Evolutionary conservation across 2,113 vertebrate species (phyloP).

Genomic region (Perognathus longimembris): DNA sequence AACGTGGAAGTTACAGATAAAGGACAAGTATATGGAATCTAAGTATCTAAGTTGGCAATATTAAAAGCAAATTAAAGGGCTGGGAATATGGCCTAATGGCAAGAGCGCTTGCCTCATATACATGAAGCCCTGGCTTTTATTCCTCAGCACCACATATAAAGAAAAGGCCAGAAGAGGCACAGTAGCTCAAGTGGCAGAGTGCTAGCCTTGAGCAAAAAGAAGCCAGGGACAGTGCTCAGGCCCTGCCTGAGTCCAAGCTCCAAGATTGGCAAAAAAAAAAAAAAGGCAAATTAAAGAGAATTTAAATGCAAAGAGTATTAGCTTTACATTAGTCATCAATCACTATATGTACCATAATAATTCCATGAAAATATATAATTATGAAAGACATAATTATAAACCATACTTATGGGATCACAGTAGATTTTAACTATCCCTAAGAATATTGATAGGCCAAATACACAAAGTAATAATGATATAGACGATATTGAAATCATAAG

Average conservation of each 20-base stretch:
- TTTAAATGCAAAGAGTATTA: background rate
- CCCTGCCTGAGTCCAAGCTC: no score
- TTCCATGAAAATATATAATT: background rate
- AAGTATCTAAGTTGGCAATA: background rate
- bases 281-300: background rate
- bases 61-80: background rate
- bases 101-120: no score
- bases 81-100: no score
- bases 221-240: no score
- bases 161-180: no score
- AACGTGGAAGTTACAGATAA: background rate
- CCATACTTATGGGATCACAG: background rate
- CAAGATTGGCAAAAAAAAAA: background rate
- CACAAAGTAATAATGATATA: background rate
- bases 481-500: background rate
- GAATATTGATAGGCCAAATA: background rate
- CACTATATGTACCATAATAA: background rate
- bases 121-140: no score
- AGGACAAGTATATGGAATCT: background rate
- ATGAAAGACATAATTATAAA: conserved; percentile 27
- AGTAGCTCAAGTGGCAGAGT: no score
- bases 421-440: background rate
- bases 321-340: background rate
- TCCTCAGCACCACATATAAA: no score
- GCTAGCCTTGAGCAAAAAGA: no score